Evolutionary conservation across 64 coral and sea anemone genomes (phyloP).

Genomic region (Exaiptasia diaphana): DNA sequence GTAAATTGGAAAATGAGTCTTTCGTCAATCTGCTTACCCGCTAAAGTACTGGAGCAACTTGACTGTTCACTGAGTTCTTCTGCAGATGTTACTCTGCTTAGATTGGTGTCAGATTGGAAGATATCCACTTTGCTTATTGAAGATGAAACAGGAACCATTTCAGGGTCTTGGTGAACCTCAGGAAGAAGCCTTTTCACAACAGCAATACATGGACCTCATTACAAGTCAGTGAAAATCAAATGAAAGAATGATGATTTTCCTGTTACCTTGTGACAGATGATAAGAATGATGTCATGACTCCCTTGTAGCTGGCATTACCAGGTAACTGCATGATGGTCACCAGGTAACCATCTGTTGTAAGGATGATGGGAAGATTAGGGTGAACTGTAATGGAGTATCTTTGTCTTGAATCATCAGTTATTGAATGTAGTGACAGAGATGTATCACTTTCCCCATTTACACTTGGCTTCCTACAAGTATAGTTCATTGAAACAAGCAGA

Average conservation of each 20-base stretch:
- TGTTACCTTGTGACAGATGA: conserved; percentile 65
- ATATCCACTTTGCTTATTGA: conserved; percentile 42
- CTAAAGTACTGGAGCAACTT: not conserved
- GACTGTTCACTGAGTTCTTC: not conserved
- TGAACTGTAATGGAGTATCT: conserved; percentile 80
- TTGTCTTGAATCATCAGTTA: conserved; percentile 64
- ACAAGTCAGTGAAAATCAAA: no score
- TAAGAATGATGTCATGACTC: conserved; percentile 71
- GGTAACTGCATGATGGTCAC: conserved; percentile 87
- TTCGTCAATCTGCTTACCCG: no score
- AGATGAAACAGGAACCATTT: not conserved
- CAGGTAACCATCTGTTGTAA: conserved; percentile 92
- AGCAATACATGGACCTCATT: not conserved
- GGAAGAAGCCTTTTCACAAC: conserved; percentile 40
- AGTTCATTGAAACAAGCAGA: not conserved
- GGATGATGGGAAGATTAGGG: conserved; percentile 63
- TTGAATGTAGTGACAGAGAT: conserved; percentile 41
- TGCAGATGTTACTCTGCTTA: not conserved
- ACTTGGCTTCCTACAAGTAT: not conserved
- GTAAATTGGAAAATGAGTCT: no score
- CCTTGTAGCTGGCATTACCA: conserved; percentile 47
- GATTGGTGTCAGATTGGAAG: conserved; percentile 14
- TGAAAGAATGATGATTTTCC: not conserved
- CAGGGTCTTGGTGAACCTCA: conserved; percentile 13
- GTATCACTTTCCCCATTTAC: conserved; percentile 16